Evolutionary conservation across 2,113 vertebrate genomes (phyloP).

Genomic region (Plecotus auritus): DNA sequence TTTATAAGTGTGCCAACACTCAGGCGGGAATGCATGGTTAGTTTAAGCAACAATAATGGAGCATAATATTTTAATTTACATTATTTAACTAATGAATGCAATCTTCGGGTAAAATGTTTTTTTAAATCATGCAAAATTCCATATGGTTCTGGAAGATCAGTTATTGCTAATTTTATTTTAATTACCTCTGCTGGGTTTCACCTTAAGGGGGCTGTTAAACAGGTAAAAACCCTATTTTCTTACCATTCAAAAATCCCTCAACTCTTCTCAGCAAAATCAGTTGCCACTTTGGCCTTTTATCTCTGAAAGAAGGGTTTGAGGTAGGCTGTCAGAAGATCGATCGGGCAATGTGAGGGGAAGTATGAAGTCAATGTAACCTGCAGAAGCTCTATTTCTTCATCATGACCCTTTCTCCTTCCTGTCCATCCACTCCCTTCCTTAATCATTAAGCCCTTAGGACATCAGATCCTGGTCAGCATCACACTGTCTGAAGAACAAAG

Average conservation of each 20-base stretch:
- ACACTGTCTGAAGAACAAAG: background rate
- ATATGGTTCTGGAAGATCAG: background rate
- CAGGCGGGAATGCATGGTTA: background rate
- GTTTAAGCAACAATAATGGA: background rate
- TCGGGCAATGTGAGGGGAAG: background rate
- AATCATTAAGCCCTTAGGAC: background rate
- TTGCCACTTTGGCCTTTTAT: background rate
- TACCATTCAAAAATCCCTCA: background rate
- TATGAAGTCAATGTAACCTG: too few relatives aligned
- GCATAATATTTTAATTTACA: background rate
- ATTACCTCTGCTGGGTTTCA: background rate
- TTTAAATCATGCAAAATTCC: background rate
- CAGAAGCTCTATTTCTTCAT: background rate
- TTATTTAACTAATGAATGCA: background rate
- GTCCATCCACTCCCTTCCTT: background rate
- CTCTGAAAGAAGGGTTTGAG: background rate
- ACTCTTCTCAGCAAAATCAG: background rate
- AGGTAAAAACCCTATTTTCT: background rate
- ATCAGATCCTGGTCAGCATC: background rate
- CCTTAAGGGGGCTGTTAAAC: background rate
- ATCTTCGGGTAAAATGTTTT: background rate
- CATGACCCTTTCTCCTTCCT: background rate
- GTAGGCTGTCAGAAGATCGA: background rate
- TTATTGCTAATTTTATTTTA: background rate
- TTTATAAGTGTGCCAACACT: background rate